These are phyloP conservation scores for Rhyacophila brunnea DNA, from an alignment of 1,140 invertebrate genomes.

Conservation along the genomic window DNA sequence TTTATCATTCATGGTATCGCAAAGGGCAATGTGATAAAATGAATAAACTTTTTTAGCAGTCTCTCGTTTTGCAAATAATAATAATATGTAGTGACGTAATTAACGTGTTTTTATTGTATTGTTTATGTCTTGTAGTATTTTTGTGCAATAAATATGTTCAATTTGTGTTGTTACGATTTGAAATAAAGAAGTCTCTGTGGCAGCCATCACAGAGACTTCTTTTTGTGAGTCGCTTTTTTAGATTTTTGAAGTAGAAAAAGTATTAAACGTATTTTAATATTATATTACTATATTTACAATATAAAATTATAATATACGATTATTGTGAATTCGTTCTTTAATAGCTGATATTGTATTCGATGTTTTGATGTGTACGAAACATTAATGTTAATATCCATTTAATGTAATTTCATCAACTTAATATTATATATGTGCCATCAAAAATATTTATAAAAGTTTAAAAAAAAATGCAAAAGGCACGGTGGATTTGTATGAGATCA, in stretches of 20 bases:
- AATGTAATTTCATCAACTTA: too few species aligned
- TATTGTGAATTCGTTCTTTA: too few species aligned
- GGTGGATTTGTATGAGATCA: slow-evolving; percentile 12
- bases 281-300: neutral
- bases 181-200: slow-evolving; percentile 19
- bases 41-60: neutral
- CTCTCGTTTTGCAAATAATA: too few species aligned
- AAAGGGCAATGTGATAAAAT: slow-evolving; percentile 32
- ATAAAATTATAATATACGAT: too few species aligned
- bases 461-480: slow-evolving; percentile 1
- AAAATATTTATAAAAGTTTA: neutral
- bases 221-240: slow-evolving; percentile 1
- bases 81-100: neutral
- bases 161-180: neutral
- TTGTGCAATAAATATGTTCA: neutral
- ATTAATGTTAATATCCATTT: too few species aligned
- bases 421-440: too few species aligned
- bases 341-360: too few species aligned
- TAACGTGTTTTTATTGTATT: neutral
- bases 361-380: slow-evolving; percentile 3
- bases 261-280: neutral
- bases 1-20: slow-evolving; percentile 18
- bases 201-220: slow-evolving; percentile 27
- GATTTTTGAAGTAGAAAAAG: neutral
- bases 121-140: too few species aligned